Evolutionary conservation across 2,113 vertebrate genomes (phyloP).

Genomic region (Entelurus aequoreus): DNA sequence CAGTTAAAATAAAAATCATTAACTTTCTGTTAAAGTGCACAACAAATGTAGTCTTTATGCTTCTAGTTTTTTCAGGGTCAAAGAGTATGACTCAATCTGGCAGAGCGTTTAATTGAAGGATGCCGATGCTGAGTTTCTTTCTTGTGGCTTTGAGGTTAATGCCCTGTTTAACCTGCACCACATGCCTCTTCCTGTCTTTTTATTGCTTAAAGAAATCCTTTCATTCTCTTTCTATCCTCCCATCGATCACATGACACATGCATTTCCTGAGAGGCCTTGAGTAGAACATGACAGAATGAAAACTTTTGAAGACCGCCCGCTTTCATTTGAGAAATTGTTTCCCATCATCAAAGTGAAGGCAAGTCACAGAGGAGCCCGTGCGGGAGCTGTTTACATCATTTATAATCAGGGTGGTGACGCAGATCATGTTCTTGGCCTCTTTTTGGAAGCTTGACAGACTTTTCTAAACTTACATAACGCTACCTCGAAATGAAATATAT

Average conservation of each 20-base stretch:
- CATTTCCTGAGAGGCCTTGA: constrained; percentile 38
- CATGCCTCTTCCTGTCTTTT: constrained; percentile 28
- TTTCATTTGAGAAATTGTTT: constrained; percentile 70
- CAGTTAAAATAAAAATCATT: no score
- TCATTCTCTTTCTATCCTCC: constrained; percentile 23
- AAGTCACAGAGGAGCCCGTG: constrained; percentile 40
- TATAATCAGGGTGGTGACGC: constrained; percentile 33
- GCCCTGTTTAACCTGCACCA: constrained; percentile 46
- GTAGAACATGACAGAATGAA: constrained; percentile 29
- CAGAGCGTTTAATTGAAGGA: constrained; percentile 20
- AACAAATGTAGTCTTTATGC: constrained; percentile 16
- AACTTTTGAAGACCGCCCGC: constrained; percentile 64
- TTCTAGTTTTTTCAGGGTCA: constrained; percentile 1
- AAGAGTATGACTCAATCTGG: constrained; percentile 27
- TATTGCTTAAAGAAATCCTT: constrained; percentile 16
- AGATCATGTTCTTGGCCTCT: constrained; percentile 19
- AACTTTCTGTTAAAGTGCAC: not conserved
- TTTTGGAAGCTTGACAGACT: constrained; percentile 27
- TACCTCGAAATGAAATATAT: constrained; percentile 36
- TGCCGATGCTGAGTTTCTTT: constrained; percentile 23
- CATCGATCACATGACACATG: constrained; percentile 27
- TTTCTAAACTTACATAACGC: constrained; percentile 33
- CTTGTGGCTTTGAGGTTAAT: constrained; percentile 34
- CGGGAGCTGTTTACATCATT: constrained; percentile 29
- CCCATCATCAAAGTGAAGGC: constrained; percentile 66